Evolutionary conservation across 2,113 vertebrate genomes (phyloP), one percentile per base, ranked within the genome.

Genomic region (Cygnus atratus): DNA sequence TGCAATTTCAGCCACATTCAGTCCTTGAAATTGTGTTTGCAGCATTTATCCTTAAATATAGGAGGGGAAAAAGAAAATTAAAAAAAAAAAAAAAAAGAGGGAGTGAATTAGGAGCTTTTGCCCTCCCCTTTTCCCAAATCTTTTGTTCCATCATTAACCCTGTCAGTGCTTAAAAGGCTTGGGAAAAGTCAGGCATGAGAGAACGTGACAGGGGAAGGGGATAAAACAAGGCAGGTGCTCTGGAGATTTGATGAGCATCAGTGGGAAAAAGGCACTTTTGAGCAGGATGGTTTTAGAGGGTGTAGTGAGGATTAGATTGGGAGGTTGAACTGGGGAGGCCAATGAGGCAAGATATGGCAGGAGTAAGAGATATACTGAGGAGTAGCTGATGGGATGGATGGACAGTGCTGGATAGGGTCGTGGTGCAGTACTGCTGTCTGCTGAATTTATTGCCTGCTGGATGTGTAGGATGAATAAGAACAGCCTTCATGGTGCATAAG

Each of bases 1-100:
- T 62, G 62, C 71, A 82, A 87, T 79, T 93, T 72, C 74, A 82
- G 71, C 35, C 35, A 41, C 44, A 61, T 82, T 87, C 48, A 82
- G 54, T 76, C 43, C 48, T 89, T 79, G 54, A 87, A 95, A 89
- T 41, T 37, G 22, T 46, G 10, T 75, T 91, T 82, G 13, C 31
- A 84, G 65, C 7, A 62, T 91, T 90, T 71, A 10, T 15, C 25
- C 12, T 82, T 84, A 35, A 63, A 78, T 91, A 76, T 0, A 6
- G 10, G 6, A 12, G 46, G 46, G 46, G 44, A 2, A 9, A 1
- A 25, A 3, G 4, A 8, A 48, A 48, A 48, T 48, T 2, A 1
- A 5, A 5, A 3, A 4, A 3, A 3, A 14, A 3, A 41, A 52
- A 39, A 24, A 39, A 65, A 62, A 63, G 7, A n/a, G 5, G 3